These are phyloP conservation scores for Phyllostomus discolor DNA, from an alignment of 2,113 vertebrate genomes.

Conservation along the genomic window DNA sequence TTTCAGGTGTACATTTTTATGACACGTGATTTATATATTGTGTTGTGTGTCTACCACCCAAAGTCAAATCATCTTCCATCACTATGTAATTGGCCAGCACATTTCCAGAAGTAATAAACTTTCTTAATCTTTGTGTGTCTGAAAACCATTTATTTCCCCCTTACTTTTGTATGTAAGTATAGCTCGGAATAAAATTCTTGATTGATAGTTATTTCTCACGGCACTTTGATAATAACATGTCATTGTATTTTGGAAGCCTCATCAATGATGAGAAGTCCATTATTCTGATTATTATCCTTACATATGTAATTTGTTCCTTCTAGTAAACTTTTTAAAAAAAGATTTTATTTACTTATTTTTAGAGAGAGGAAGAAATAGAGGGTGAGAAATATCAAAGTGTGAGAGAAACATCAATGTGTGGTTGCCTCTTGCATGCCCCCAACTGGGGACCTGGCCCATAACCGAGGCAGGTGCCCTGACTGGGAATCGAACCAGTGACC, in stretches of 20 bases:
- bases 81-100: neutral
- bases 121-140: neutral
- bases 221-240: neutral
- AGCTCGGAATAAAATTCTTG: neutral
- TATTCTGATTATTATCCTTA: neutral
- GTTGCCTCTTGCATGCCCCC: no score
- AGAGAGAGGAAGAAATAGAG: no score
- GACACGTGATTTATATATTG: no score
- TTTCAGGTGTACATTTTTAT: no score
- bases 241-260: neutral
- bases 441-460: no score
- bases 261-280: neutral
- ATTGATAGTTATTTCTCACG: neutral
- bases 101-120: neutral
- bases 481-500: no score
- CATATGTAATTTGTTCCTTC: neutral
- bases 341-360: neutral
- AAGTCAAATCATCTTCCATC: no score
- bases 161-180: neutral
- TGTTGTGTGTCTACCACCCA: no score
- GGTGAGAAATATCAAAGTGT: no score
- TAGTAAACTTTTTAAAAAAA: neutral
- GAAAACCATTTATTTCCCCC: neutral
- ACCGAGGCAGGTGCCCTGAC: no score
- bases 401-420: no score